A percentile compares a stretch with the other conserved stretches of the same genome.
Evolutionary conservation across 2,113 vertebrate genomes (phyloP).

Genomic region (Equus przewalskii): DNA sequence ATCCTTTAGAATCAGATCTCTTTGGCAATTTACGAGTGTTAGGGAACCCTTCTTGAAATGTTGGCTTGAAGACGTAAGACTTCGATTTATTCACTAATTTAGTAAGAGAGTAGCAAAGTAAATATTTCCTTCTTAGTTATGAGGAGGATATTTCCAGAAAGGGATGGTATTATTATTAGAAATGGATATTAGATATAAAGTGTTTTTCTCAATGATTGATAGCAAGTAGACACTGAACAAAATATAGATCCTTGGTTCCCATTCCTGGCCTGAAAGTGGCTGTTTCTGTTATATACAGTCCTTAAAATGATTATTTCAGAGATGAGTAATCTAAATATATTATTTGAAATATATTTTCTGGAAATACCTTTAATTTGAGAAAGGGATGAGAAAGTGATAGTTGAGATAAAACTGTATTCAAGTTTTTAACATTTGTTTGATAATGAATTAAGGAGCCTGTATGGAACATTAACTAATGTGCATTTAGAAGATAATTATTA

Average conservation of each 20-base stretch:
- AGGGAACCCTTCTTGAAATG: neutral
- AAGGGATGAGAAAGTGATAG: neutral
- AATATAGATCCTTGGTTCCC: neutral
- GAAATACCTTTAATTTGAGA: slow-evolving; percentile 44
- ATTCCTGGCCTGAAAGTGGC: neutral
- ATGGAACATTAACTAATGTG: slow-evolving; percentile 22
- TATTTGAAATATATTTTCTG: neutral
- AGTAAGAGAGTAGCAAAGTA: neutral
- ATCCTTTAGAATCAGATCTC: neutral
- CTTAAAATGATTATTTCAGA: neutral
- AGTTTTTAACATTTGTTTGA: slow-evolving; percentile 37
- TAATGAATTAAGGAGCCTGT: neutral
- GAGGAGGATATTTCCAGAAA: neutral
- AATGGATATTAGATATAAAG: neutral
- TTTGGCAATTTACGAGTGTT: slow-evolving; percentile 13
- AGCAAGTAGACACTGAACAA: neutral
- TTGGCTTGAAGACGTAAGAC: neutral
- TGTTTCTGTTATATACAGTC: neutral
- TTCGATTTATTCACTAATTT: neutral
- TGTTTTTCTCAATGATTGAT: neutral
- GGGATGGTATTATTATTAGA: neutral
- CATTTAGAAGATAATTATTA: slow-evolving; percentile 49
- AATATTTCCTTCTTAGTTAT: neutral
- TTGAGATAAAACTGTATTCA: slow-evolving; percentile 3
- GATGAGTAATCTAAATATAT: neutral